A percentile compares a stretch with the other conserved stretches of the same genome.
Conservation (phyloP, 2,797 vertebrate genomes). For the Acipenser transmontanus region DNA sequence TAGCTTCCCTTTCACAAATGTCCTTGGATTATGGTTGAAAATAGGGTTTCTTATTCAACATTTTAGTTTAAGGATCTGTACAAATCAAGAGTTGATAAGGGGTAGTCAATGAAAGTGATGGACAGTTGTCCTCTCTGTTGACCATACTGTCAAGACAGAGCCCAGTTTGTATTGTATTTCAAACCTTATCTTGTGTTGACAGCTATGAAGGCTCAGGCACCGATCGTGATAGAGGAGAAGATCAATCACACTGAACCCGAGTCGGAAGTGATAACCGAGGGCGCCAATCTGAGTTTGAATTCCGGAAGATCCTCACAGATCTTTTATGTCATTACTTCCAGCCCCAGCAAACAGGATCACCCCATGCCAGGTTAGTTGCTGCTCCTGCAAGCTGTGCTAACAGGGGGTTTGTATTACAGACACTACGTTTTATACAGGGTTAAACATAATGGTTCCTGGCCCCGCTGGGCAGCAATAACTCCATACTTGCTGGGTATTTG, state of each 20-base stretch:
- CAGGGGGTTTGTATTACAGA: no score
- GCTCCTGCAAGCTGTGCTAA: neutral
- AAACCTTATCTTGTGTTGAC: constrained; percentile 26
- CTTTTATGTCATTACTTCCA: constrained; percentile 91
- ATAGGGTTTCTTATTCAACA: no score
- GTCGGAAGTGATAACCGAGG: constrained; percentile 63
- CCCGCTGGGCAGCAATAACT: neutral
- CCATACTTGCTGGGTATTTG: neutral
- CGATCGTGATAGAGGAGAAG: constrained; percentile 38
- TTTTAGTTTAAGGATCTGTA: no score
- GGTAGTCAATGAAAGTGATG: no score
- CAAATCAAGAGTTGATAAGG: no score
- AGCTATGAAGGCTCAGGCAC: constrained; percentile 68
- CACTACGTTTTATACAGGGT: neutral
- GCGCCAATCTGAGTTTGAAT: constrained; percentile 71
- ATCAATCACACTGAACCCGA: constrained; percentile 56
- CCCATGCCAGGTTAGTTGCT: constrained; percentile 86
- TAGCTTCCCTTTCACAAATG: no score
- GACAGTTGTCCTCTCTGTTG: no score
- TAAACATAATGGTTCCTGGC: neutral
- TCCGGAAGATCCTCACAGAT: constrained; percentile 75
- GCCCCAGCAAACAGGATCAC: constrained; percentile 77
- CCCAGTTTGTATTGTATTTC: no score
- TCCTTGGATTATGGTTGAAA: no score
- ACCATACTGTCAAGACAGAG: no score